phyloP scores from a whole-genome alignment of 2,888 invertebrate genomes.

The Drosophila rubida region DNA sequence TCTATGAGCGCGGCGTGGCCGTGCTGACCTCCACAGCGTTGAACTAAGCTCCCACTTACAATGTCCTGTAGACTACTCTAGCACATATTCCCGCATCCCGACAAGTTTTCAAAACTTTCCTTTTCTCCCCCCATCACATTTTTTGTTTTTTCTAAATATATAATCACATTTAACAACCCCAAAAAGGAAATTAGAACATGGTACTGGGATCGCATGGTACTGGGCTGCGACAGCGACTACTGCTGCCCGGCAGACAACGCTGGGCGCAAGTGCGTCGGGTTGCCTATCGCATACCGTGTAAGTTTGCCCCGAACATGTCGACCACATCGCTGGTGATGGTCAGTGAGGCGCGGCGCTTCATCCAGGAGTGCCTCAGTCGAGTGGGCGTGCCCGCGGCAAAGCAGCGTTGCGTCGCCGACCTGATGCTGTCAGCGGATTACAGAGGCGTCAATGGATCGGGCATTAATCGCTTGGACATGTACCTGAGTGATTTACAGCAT shows the following conservation, averaged over 20 bases:
- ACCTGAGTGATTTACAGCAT: conserved; percentile 44
- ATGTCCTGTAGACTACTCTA: not conserved
- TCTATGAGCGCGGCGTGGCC: conserved; percentile 99
- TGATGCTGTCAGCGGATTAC: conserved; percentile 59
- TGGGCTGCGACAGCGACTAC: conserved; percentile 1
- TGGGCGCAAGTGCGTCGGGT: not conserved
- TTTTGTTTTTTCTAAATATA: conserved; percentile 16
- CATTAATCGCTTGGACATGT: conserved; percentile 50
- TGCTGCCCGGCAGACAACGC: not conserved
- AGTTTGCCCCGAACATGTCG: conserved; percentile 4
- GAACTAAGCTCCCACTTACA: conserved; percentile 86
- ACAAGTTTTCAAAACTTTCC: conserved; percentile 8
- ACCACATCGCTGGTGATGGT: conserved; percentile 49
- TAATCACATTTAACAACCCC: conserved; percentile 41
- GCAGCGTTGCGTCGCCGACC: conserved; percentile 45
- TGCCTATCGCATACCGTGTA: conserved; percentile 9
- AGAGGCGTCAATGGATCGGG: conserved; percentile 55
- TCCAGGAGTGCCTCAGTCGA: conserved; percentile 52
- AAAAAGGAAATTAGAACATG: not conserved
- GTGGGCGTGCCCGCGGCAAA: conserved; percentile 51
- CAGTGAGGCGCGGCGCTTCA: conserved; percentile 60
- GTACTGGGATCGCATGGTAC: not conserved
- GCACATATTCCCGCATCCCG: not conserved
- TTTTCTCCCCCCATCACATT: not conserved
- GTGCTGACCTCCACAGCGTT: conserved; percentile 96